A percentile compares a stretch with the other conserved stretches of the same genome.
These are phyloP conservation scores for Cydia pomonella DNA, from an alignment of 1,140 invertebrate genomes.

Conservation along the genomic window DNA sequence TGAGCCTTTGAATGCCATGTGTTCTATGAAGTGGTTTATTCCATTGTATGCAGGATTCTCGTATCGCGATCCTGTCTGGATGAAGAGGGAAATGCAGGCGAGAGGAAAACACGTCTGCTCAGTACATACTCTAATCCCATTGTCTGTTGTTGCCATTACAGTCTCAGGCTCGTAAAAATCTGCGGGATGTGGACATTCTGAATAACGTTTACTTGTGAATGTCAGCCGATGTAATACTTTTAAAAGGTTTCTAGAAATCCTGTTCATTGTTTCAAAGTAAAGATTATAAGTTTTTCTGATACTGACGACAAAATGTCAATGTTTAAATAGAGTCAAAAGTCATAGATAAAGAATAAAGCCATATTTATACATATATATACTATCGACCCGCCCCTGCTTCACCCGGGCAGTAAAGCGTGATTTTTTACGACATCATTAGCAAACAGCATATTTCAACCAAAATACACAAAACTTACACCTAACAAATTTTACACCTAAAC, in stretches of 20 bases:
- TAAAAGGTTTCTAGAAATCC: conserved; percentile 7
- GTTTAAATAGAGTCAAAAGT: not conserved
- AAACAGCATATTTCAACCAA: too few relatives aligned
- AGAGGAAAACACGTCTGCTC: conserved; percentile 49
- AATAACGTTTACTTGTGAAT: not conserved
- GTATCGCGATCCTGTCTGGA: conserved; percentile 87
- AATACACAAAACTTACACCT: too few relatives aligned
- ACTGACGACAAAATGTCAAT: not conserved
- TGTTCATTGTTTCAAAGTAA: not conserved
- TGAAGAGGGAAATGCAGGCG: conserved; percentile 86
- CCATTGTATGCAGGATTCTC: conserved; percentile 87
- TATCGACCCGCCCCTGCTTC: too few relatives aligned
- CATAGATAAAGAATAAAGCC: not conserved
- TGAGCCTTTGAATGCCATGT: conserved; percentile 91
- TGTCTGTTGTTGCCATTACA: conserved; percentile 42
- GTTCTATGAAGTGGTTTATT: conserved; percentile 89
- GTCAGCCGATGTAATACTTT: not conserved
- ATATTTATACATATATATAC: too few relatives aligned
- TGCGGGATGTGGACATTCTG: not conserved
- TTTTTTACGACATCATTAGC: too few relatives aligned
- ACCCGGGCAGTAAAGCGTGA: too few relatives aligned
- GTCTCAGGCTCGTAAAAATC: conserved; percentile 32
- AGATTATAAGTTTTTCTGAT: not conserved
- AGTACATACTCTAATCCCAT: conserved; percentile 57
- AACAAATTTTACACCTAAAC: too few relatives aligned